These are phyloP conservation scores for Pempheris klunzingeri DNA, from an alignment of 2,797 vertebrate genomes.

Conservation along the genomic window DNA sequence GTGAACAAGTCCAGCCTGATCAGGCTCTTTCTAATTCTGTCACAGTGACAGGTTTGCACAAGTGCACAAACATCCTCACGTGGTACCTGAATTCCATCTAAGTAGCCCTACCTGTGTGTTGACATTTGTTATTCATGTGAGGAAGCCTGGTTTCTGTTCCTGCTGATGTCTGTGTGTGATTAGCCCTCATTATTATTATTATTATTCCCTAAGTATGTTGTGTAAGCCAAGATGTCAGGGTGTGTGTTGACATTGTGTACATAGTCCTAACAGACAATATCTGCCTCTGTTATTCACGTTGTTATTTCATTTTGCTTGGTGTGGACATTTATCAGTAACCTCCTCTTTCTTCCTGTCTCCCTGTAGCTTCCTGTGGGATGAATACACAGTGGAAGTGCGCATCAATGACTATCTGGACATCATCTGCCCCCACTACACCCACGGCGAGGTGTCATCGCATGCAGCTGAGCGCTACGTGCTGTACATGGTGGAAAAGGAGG, in stretches of 20 bases:
- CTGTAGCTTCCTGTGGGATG: slow-evolving; percentile 88
- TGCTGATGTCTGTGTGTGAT: slow-evolving; percentile 11
- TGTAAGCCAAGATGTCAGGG: slow-evolving; percentile 2
- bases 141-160: slow-evolving; percentile 2
- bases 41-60: slow-evolving; percentile 45
- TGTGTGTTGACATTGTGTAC: slow-evolving; percentile 7
- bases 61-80: slow-evolving; percentile 34
- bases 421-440: slow-evolving; percentile 93
- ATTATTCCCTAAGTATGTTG: not conserved
- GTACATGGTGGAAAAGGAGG: slow-evolving; percentile 93
- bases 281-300: not conserved
- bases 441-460: slow-evolving; percentile 78
- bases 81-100: not conserved
- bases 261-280: not conserved
- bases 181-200: slow-evolving; percentile 16
- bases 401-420: slow-evolving; percentile 97
- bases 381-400: slow-evolving; percentile 89
- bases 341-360: slow-evolving; percentile 49
- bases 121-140: slow-evolving; percentile 5
- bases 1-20: slow-evolving; percentile 74
- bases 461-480: slow-evolving; percentile 92
- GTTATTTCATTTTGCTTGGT: not conserved
- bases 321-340: slow-evolving; percentile 55
- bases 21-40: slow-evolving; percentile 64
- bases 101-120: slow-evolving; percentile 10